Base-by-base conservation (phyloP, 2,797 vertebrate genomes). In the Paedocypris micromegethes region DNA sequence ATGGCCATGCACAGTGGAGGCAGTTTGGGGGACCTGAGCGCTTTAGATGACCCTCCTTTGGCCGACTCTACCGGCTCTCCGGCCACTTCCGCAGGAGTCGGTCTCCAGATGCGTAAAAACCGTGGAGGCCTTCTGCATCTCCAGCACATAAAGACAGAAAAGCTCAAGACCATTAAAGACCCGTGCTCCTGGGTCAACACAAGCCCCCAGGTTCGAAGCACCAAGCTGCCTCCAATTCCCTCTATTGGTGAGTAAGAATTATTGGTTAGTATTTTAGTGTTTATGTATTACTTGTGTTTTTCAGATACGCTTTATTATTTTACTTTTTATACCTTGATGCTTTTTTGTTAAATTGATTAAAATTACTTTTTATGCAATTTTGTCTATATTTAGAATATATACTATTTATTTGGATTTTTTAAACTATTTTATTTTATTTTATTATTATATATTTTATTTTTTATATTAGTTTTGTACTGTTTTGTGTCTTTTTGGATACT, bases 131-230 rank as follows among this genome's bases (percentile, higher is more conserved):
- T 94, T 83, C 90, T 98, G 79, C 91, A 94, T 81, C 83, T 98
- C 52, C 94, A 99, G 86, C 94, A 95, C 84, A 94, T 99, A 80
- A 99, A 99, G 83, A 94, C 93, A 79, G 97, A 98, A 85, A 92
- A 94, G 80, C 88, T 99, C 75, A 98, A 91, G 89, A 92, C 90
- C 2, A 86, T 98, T 80, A 93, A 94, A 86, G 94, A 97, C 81
- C 88, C 93, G 76, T 97, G 95, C 82, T 93, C 92, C 42, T 97
- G 95, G 94, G 88, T 86, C 50, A 91, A 83, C 84, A 85, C 92
- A 49, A 86, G 88, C 80, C 89, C 91, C 63, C 93, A 92, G 68
- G 77, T 84, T 78, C 89, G 88, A 89, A 93, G 86, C 86, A 92
- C 89, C 90, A 96, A 94, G 90, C 91, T 99, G 88, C 97, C 96